A percentile compares a stretch with the other conserved stretches of the same genome.
phyloP scores from a whole-genome alignment of 2,888 invertebrate species.

The Ectropis crepuscularia region DNA sequence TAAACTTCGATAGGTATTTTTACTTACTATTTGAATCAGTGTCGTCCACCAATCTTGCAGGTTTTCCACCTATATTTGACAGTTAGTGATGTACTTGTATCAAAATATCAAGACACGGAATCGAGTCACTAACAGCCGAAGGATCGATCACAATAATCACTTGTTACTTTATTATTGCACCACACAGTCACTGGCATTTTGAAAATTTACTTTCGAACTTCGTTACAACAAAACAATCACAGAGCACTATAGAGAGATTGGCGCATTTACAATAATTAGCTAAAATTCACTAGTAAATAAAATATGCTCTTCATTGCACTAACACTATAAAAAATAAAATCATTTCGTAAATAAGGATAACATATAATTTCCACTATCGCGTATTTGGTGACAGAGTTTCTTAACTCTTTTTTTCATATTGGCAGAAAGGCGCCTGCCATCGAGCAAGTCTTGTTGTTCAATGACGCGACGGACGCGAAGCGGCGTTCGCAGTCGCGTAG shows the following conservation, averaged over 20 bases:
- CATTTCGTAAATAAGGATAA: conserved; percentile 76
- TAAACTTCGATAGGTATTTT: conserved; percentile 8
- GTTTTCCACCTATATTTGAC: conserved; percentile 77
- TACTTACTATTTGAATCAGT: conserved; percentile 83
- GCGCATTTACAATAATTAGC: conserved; percentile 78
- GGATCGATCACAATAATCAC: conserved; percentile 69
- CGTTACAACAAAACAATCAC: conserved; percentile 79
- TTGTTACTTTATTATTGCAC: conserved; percentile 60
- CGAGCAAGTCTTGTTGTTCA: conserved; percentile 84
- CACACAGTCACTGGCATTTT: conserved; percentile 74
- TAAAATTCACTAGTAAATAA: conserved; percentile 83
- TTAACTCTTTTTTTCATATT: conserved; percentile 81
- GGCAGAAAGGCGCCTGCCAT: conserved; percentile 82
- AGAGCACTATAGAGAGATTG: conserved; percentile 72
- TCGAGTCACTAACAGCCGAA: conserved; percentile 63
- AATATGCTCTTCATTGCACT: conserved; percentile 72
- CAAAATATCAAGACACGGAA: conserved; percentile 70
- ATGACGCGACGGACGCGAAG: conserved; percentile 78
- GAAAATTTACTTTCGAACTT: conserved; percentile 62
- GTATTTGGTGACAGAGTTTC: conserved; percentile 78
- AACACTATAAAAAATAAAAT: conserved; percentile 82
- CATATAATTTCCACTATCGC: conserved; percentile 80
- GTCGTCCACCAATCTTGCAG: conserved; percentile 79
- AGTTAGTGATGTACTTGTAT: conserved; percentile 70
- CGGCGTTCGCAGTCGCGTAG: conserved; percentile 81